Evolutionary conservation across 2,113 vertebrate species (phyloP), one percentile per base, ranked within the genome.

Genomic region (Cardinalis cardinalis): DNA sequence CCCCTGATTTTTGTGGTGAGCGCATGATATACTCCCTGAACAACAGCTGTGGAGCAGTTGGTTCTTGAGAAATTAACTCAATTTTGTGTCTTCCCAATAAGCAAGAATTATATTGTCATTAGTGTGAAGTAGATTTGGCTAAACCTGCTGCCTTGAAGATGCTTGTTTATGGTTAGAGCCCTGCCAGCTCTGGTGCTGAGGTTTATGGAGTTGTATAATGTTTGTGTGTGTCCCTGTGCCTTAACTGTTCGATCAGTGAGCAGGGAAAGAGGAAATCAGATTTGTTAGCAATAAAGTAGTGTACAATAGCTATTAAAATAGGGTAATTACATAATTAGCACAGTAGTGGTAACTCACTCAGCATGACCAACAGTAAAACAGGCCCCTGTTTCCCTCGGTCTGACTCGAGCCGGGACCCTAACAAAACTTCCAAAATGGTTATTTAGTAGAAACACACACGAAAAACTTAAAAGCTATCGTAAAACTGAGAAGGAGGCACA

Each of bases 401-500:
- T 5, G 6, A 84, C 83, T 89, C 0, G 8, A 96, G 88, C 94
- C 8, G 72, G 92, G 96, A 90, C 70, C 71, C 92, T 95, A 90
- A 96, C 93, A 91, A 97, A 97, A 72, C 87, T 89, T 87, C 83
- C 96, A 87, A 89, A 94, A 94, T 89, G 73, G 76, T 94, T 94
- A 95, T 95, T 97, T 95, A 64, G 81, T 93, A 73, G 94, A 94
- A 96, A 93, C 88, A 95, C 88, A 90, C 90, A 93, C 6, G 0
- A 75, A 93, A 97, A 95, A 96, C 96, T 95, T 90, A 85, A 95
- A 97, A 97, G 85, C 79, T 84, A 4, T 95, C 90, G 11, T 97
- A 97, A 98, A 97, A 97, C n/a, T 56, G 94, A 95, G 94, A 95
- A 94, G 82, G 90, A 94, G 96, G 95, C 93, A 94, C 95, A 91